phyloP scores from a whole-genome alignment of 2,888 invertebrate genomes.

The Troides helena region DNA sequence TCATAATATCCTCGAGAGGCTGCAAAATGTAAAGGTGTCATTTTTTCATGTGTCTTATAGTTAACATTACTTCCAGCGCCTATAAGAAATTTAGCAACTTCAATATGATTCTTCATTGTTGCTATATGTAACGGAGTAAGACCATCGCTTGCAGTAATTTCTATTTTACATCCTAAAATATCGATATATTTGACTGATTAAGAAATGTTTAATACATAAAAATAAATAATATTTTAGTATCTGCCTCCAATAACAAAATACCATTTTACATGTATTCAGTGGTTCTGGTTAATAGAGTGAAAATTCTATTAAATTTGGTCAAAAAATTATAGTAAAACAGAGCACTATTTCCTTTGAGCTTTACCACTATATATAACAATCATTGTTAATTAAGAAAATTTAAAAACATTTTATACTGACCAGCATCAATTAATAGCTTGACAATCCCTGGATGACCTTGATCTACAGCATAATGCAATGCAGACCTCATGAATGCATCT shows the following conservation, averaged over 20 bases:
- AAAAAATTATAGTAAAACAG: too few species aligned
- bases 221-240: too few species aligned
- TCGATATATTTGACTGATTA: neutral
- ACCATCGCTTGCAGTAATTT: conserved; percentile 83
- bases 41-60: conserved; percentile 80
- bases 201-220: neutral
- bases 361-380: neutral
- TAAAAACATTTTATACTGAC: conserved; percentile 48
- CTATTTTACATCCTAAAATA: conserved; percentile 79
- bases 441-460: conserved; percentile 83
- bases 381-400: neutral
- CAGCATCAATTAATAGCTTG: conserved; percentile 81
- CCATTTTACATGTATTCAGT: too few species aligned
- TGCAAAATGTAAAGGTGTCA: conserved; percentile 83
- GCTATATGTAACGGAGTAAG: conserved; percentile 86
- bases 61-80: conserved; percentile 81
- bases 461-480: conserved; percentile 87
- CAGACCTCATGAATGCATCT: conserved; percentile 83
- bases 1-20: conserved; percentile 78
- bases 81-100: conserved; percentile 79
- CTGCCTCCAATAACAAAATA: too few species aligned
- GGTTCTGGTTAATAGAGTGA: too few species aligned
- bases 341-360: too few species aligned
- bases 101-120: conserved; percentile 77
- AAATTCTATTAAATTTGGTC: too few species aligned